Evolutionary conservation across 2,888 invertebrate species (phyloP).

Genomic region (Pammene fasciana): DNA sequence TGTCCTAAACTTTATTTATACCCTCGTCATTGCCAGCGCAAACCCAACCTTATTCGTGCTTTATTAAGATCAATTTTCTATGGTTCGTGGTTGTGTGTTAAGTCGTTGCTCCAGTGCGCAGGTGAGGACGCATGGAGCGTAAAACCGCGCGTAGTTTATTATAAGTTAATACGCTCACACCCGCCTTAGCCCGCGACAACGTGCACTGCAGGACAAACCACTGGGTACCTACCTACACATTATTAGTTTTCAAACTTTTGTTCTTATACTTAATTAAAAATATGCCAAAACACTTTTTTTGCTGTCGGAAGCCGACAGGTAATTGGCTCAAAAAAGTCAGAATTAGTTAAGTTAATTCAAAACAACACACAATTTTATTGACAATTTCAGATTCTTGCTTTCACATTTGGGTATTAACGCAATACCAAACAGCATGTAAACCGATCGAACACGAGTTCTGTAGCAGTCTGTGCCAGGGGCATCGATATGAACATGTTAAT

Average conservation of each 20-base stretch:
- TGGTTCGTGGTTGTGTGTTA: constrained; percentile 43
- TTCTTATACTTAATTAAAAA: too few relatives aligned
- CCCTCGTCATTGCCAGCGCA: constrained; percentile 5
- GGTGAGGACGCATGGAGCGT: constrained; percentile 61
- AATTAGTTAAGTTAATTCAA: too few relatives aligned
- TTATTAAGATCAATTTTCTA: constrained; percentile 37
- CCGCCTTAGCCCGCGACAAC: constrained; percentile 64
- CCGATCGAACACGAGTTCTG: too few relatives aligned
- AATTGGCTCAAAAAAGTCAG: too few relatives aligned
- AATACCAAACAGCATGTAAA: too few relatives aligned
- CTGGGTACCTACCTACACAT: constrained; percentile 5
- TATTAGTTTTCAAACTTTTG: background rate
- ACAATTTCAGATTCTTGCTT: too few relatives aligned
- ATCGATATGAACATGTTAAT: constrained; percentile 2
- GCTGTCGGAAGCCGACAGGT: too few relatives aligned
- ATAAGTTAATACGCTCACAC: constrained; percentile 76
- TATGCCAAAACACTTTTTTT: too few relatives aligned
- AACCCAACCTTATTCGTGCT: constrained; percentile 24
- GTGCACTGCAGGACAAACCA: constrained; percentile 54
- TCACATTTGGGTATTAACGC: too few relatives aligned
- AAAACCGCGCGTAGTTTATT: constrained; percentile 77
- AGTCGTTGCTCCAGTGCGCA: constrained; percentile 45
- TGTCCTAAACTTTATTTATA: background rate
- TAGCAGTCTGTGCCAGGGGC: background rate
- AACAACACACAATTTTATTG: too few relatives aligned